Conservation (phyloP, 1,140 invertebrate species). For the Drosophila obscura region DNA sequence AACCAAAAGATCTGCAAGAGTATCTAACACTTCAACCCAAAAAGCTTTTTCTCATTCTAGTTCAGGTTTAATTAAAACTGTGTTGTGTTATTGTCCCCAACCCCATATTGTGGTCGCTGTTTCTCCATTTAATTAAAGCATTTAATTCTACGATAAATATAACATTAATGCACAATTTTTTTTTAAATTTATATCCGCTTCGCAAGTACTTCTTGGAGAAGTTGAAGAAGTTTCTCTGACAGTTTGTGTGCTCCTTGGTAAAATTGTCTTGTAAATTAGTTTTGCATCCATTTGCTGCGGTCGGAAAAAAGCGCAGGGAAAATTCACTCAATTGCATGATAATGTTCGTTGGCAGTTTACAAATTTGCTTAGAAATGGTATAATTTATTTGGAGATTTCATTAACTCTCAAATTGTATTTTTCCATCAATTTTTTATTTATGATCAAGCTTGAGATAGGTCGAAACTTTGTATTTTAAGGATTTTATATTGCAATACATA, state of each 20-base stretch:
- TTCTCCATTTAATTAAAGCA: conserved; percentile 39
- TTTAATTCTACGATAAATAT: conserved; percentile 6
- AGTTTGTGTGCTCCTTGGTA: not conserved
- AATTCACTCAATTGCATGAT: conserved; percentile 38
- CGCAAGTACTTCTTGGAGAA: conserved; percentile 4
- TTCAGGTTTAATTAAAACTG: conserved; percentile 57
- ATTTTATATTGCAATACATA: too few species aligned
- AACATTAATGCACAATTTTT: conserved; percentile 38
- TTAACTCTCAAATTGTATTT: conserved; percentile 22
- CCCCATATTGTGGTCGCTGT: conserved; percentile 14
- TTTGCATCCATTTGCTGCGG: conserved; percentile 52
- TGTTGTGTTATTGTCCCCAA: conserved; percentile 41
- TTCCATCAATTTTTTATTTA: not conserved
- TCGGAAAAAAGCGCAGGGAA: conserved; percentile 21
- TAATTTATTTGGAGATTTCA: conserved; percentile 38
- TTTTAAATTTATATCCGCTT: conserved; percentile 25
- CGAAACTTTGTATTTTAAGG: too few species aligned
- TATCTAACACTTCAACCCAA: too few species aligned
- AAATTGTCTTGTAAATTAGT: conserved; percentile 58
- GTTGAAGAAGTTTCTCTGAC: conserved; percentile 31
- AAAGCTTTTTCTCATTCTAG: too few species aligned
- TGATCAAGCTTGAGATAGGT: not conserved
- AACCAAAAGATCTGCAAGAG: too few species aligned
- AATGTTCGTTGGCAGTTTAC: conserved; percentile 8
- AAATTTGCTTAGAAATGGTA: conserved; percentile 29